A percentile compares a stretch with the other conserved stretches of the same genome.
These are phyloP conservation scores for Gephyroberyx darwinii DNA, from an alignment of 2,797 vertebrate genomes.

Conservation along the genomic window DNA sequence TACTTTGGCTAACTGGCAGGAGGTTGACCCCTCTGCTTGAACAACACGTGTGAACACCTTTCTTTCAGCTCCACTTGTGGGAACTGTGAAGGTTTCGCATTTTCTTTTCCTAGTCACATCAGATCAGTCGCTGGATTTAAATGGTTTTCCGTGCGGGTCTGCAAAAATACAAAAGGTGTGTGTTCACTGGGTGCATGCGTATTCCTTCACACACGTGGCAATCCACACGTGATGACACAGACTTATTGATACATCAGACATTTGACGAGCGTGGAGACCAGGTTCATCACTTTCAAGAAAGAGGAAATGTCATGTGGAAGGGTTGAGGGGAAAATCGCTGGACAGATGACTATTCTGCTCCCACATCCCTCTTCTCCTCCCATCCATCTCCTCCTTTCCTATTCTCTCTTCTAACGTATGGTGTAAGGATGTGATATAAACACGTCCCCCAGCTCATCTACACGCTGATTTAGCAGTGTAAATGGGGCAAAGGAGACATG, in stretches of 20 bases:
- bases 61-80: slow-evolving; percentile 49
- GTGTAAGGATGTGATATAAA: slow-evolving; percentile 51
- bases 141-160: slow-evolving; percentile 32
- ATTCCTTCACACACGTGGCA: slow-evolving; percentile 11
- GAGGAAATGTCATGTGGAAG: slow-evolving; percentile 21
- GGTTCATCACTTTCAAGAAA: slow-evolving; percentile 43
- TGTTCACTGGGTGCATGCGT: slow-evolving; percentile 27
- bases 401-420: slow-evolving; percentile 23
- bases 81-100: slow-evolving; percentile 48
- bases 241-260: slow-evolving; percentile 44
- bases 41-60: slow-evolving; percentile 58
- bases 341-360: slow-evolving; percentile 32
- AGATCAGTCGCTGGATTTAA: slow-evolving; percentile 52
- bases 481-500: slow-evolving; percentile 31
- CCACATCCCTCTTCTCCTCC: slow-evolving; percentile 12
- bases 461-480: slow-evolving; percentile 57
- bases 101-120: slow-evolving; percentile 64
- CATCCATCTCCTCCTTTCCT: slow-evolving; percentile 3
- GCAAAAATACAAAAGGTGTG: slow-evolving; percentile 37
- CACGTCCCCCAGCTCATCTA: slow-evolving; percentile 63
- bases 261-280: slow-evolving; percentile 1
- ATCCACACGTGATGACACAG: slow-evolving; percentile 12
- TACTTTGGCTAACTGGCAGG: slow-evolving; percentile 61
- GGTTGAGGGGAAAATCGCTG: slow-evolving; percentile 34
- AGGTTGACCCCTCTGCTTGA: slow-evolving; percentile 31